Evolutionary conservation across 92 coral and sea anemone genomes (phyloP).

Genomic region (Nematostella vectensis): DNA sequence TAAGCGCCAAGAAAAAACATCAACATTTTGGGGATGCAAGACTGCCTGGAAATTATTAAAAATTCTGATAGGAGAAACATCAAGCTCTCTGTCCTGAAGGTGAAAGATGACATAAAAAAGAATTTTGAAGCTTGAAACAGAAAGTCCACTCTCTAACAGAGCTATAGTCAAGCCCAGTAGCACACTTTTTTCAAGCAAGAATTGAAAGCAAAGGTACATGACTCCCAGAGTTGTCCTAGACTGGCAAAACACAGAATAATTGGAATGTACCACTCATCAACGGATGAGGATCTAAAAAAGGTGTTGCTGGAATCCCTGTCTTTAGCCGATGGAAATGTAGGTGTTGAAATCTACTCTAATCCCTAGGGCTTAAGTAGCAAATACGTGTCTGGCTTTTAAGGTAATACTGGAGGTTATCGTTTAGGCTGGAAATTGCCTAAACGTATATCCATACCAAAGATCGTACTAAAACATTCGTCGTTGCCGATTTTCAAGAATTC

Average conservation of each 20-base stretch:
- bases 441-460: no score
- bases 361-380: no score
- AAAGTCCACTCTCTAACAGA: slow-evolving; percentile 9
- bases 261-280: slow-evolving; percentile 44
- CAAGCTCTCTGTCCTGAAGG: slow-evolving; percentile 21
- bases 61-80: slow-evolving; percentile 41
- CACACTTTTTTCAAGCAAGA: slow-evolving; percentile 13
- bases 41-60: slow-evolving; percentile 28
- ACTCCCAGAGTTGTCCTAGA: slow-evolving; percentile 6
- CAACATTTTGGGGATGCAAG: slow-evolving; percentile 10
- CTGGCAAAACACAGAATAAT: slow-evolving; percentile 23
- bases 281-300: slow-evolving; percentile 19
- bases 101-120: slow-evolving; percentile 14
- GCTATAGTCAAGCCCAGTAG: slow-evolving; percentile 17
- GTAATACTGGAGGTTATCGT: no score
- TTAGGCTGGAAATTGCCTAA: no score
- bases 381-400: no score
- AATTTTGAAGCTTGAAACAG: slow-evolving; percentile 23
- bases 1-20: slow-evolving; percentile 26
- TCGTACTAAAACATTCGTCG: no score
- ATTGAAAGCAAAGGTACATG: slow-evolving; percentile 14
- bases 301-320: slow-evolving; percentile 15
- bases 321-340: slow-evolving; percentile 16
- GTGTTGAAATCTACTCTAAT: no score
- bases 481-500: no score